These are phyloP conservation scores for Hoplias malabaricus DNA, from an alignment of 2,113 vertebrate genomes.

Conservation along the genomic window DNA sequence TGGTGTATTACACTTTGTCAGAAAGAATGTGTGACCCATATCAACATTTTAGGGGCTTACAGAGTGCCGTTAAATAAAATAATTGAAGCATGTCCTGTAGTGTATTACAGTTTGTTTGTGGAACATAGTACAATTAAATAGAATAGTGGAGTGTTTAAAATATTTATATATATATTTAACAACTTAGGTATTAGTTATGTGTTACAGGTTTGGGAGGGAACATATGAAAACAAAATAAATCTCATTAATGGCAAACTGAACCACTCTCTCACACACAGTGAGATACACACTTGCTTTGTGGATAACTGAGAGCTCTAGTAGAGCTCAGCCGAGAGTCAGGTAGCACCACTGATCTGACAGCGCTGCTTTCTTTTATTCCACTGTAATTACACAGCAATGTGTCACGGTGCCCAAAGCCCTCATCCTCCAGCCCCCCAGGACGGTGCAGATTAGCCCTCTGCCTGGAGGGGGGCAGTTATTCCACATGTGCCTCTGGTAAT, in stretches of 20 bases:
- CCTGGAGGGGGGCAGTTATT: constrained; percentile 38
- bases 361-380: background rate
- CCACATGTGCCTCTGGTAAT: constrained; percentile 43
- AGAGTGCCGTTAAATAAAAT: too few species aligned
- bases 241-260: background rate
- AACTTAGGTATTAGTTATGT: too few species aligned
- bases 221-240: background rate
- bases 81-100: background rate
- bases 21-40: background rate
- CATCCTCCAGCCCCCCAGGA: background rate
- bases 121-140: too few species aligned
- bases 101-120: too few species aligned
- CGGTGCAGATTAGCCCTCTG: constrained; percentile 14
- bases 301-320: background rate
- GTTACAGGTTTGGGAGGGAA: background rate
- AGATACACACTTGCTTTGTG: background rate
- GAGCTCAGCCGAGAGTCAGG: background rate
- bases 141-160: too few species aligned
- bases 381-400: background rate
- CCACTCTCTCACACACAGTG: background rate
- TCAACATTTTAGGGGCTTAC: background rate
- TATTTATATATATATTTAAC: too few species aligned
- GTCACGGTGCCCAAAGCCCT: background rate
- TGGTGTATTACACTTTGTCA: background rate
- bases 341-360: background rate